phyloP scores from a whole-genome alignment of 2,797 vertebrate species.

The Prionace glauca region DNA sequence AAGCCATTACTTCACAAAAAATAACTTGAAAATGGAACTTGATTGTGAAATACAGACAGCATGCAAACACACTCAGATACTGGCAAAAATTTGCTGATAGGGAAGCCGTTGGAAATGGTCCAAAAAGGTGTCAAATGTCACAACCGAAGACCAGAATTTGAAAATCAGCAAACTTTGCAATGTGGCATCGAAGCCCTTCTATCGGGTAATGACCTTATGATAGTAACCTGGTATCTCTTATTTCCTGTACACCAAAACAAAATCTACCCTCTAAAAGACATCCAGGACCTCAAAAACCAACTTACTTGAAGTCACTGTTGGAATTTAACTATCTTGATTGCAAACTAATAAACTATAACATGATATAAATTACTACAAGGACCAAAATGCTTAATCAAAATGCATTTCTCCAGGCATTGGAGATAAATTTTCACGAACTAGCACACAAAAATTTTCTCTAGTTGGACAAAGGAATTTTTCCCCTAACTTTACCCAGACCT shows the following conservation, averaged over 20 bases:
- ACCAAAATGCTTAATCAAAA: neutral
- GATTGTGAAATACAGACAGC: constrained; percentile 16
- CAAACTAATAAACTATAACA: constrained; percentile 9
- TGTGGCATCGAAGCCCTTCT: neutral
- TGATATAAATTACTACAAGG: neutral
- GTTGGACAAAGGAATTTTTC: neutral
- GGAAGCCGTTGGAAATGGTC: neutral
- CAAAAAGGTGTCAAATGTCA: neutral
- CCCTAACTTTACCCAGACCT: neutral
- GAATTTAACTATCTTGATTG: neutral
- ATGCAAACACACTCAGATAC: constrained; percentile 13
- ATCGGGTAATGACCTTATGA: neutral
- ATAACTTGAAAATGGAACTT: constrained; percentile 30
- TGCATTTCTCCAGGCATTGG: neutral
- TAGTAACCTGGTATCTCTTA: neutral
- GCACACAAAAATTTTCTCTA: neutral
- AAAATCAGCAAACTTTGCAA: neutral
- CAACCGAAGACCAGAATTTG: neutral
- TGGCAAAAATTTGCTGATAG: constrained; percentile 26
- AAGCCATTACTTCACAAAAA: constrained; percentile 27
- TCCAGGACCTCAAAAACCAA: neutral
- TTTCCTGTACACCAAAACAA: neutral
- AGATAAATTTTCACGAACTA: neutral
- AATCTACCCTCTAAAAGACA: neutral
- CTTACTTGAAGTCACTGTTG: neutral